Percentiles rank a stretch among this genome's conserved stretches.
phyloP scores from a whole-genome alignment of 2,113 vertebrate genomes.

The Otocyon megalotis region DNA sequence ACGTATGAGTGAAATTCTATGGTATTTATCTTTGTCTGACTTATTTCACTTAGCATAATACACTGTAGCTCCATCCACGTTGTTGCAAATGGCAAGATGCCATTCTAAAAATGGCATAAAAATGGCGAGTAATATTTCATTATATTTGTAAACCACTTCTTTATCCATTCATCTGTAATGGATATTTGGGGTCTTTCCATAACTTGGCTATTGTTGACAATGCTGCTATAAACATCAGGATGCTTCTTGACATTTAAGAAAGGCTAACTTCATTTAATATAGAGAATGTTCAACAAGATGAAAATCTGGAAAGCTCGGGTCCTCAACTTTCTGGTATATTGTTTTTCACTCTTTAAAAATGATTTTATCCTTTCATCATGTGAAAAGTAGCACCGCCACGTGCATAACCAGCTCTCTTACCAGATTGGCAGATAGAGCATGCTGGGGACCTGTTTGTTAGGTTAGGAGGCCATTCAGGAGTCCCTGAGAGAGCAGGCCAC shows the following conservation, averaged over 20 bases:
- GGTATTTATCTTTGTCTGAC: background rate
- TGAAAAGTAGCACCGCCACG: background rate
- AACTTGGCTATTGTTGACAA: background rate
- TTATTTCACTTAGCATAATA: background rate
- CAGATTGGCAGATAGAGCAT: background rate
- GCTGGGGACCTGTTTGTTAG: no score
- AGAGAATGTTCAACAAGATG: background rate
- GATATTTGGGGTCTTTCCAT: background rate
- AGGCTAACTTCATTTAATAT: background rate
- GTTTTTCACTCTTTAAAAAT: background rate
- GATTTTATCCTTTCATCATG: background rate
- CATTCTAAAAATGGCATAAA: no score
- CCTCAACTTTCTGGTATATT: background rate
- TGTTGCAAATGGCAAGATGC: background rate
- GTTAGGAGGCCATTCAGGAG: background rate
- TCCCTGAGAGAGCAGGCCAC: background rate
- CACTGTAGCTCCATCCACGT: background rate
- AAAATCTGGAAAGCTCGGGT: background rate
- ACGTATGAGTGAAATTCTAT: background rate
- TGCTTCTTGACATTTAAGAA: background rate
- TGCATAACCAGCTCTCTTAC: background rate
- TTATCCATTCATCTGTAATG: background rate
- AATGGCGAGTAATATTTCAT: background rate
- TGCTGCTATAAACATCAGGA: background rate
- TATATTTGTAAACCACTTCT: background rate